These are phyloP conservation scores for Poecilobothrus nobilitatus DNA, from an alignment of 2,888 invertebrate species.

Conservation along the genomic window DNA sequence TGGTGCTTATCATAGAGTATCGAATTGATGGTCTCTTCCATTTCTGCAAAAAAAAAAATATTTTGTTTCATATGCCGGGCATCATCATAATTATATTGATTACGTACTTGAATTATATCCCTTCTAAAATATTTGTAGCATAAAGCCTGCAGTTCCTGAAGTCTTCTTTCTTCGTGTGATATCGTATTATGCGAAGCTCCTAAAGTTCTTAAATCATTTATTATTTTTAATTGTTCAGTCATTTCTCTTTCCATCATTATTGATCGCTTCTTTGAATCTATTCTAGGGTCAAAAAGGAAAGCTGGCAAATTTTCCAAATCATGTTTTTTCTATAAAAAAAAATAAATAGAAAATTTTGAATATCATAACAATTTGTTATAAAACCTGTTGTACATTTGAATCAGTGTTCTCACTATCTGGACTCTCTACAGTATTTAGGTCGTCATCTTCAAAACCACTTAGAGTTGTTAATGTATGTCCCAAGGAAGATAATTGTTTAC, in stretches of 20 bases:
- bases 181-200: slow-evolving; percentile 86
- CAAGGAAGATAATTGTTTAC: slow-evolving; percentile 87
- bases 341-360: slow-evolving; percentile 47
- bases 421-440: slow-evolving; percentile 54
- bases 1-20: slow-evolving; percentile 46
- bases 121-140: slow-evolving; percentile 90
- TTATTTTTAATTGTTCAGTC: slow-evolving; percentile 93
- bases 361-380: too few relatives aligned
- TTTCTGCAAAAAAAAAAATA: slow-evolving; percentile 26
- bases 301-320: slow-evolving; percentile 70
- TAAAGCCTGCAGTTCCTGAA: slow-evolving; percentile 88
- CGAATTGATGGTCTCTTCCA: slow-evolving; percentile 42
- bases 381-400: slow-evolving; percentile 21
- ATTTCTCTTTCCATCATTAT: slow-evolving; percentile 92
- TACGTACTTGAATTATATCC: slow-evolving; percentile 72
- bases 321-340: slow-evolving; percentile 51
- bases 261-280: slow-evolving; percentile 77
- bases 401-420: slow-evolving; percentile 75
- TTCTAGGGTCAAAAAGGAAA: slow-evolving; percentile 70
- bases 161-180: slow-evolving; percentile 81
- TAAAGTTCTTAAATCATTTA: slow-evolving; percentile 79
- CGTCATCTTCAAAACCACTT: slow-evolving; percentile 83
- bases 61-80: background rate
- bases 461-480: slow-evolving; percentile 93
- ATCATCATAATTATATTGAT: background rate